Evolutionary conservation across 1,140 invertebrate species (phyloP).

Genomic region (Zaprionus ornatus): DNA sequence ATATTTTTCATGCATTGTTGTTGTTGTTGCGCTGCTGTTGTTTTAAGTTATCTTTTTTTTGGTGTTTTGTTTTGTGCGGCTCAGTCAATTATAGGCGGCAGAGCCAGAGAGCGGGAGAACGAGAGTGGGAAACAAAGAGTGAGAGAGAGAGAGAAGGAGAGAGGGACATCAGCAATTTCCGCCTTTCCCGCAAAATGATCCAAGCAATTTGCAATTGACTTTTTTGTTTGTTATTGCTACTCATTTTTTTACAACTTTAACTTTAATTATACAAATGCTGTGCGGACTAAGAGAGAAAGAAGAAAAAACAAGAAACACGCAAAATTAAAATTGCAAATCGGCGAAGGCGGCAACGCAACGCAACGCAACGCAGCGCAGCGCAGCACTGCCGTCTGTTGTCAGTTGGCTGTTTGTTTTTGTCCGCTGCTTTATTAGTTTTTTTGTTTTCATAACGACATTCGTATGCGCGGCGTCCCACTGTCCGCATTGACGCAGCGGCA

Average conservation of each 20-base stretch:
- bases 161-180: constrained; percentile 58
- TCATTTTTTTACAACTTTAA: constrained; percentile 66
- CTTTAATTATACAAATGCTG: constrained; percentile 64
- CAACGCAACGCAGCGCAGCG: constrained; percentile 6
- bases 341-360: constrained; percentile 26
- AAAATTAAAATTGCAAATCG: constrained; percentile 79
- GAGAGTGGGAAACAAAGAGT: constrained; percentile 7
- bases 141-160: constrained; percentile 2
- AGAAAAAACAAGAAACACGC: constrained; percentile 35
- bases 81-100: constrained; percentile 46
- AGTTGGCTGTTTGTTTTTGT: constrained; percentile 71
- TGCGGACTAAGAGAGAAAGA: constrained; percentile 25
- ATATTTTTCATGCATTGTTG: constrained; percentile 36
- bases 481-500: constrained; percentile 30
- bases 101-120: not conserved
- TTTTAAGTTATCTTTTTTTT: constrained; percentile 33
- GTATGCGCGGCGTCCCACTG: constrained; percentile 53
- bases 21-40: constrained; percentile 23
- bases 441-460: constrained; percentile 80
- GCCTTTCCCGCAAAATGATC: constrained; percentile 53
- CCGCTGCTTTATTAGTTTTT: constrained; percentile 79
- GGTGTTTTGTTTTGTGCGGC: constrained; percentile 36
- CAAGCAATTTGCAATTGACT: constrained; percentile 70
- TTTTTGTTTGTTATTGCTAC: constrained; percentile 32
- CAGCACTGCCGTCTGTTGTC: constrained; percentile 12